A percentile compares a stretch with the other conserved stretches of the same genome.
Evolutionary conservation across 2,113 vertebrate genomes (phyloP).

Genomic region (Chitala chitala): DNA sequence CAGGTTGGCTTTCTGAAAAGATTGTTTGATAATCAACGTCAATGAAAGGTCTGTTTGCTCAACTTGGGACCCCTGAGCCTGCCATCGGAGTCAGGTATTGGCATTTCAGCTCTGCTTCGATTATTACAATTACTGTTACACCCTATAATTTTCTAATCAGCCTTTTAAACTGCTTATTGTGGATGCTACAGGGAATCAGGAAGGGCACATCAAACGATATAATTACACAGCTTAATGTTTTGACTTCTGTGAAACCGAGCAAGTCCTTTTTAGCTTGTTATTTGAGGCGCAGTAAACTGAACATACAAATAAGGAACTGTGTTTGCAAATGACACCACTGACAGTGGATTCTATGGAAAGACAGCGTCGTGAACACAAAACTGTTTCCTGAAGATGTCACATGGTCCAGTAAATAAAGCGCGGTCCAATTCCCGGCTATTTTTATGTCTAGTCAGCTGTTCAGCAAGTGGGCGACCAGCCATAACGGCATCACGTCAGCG

Average conservation of each 20-base stretch:
- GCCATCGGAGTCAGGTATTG: too few relatives aligned
- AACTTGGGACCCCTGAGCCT: not conserved
- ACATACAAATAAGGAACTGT: not conserved
- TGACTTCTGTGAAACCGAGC: not conserved
- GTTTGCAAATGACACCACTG: not conserved
- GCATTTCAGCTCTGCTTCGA: too few relatives aligned
- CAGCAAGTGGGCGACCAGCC: not conserved
- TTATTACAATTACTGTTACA: too few relatives aligned
- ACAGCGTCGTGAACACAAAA: not conserved
- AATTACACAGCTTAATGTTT: not conserved
- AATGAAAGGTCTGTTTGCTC: not conserved
- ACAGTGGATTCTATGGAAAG: not conserved
- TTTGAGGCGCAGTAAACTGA: not conserved
- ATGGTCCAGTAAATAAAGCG: constrained; percentile 10
- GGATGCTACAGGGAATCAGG: too few relatives aligned
- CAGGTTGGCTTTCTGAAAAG: not conserved
- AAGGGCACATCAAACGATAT: too few relatives aligned
- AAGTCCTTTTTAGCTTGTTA: not conserved
- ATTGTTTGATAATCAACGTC: not conserved
- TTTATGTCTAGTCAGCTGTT: constrained; percentile 8
- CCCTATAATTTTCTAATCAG: too few relatives aligned
- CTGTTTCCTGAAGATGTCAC: not conserved
- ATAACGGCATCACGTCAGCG: not conserved
- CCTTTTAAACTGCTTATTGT: too few relatives aligned
- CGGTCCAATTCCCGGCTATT: constrained; percentile 12